Evolutionary conservation across 1,140 invertebrate species (phyloP).

Genomic region (Trigoniulus corallinus): DNA sequence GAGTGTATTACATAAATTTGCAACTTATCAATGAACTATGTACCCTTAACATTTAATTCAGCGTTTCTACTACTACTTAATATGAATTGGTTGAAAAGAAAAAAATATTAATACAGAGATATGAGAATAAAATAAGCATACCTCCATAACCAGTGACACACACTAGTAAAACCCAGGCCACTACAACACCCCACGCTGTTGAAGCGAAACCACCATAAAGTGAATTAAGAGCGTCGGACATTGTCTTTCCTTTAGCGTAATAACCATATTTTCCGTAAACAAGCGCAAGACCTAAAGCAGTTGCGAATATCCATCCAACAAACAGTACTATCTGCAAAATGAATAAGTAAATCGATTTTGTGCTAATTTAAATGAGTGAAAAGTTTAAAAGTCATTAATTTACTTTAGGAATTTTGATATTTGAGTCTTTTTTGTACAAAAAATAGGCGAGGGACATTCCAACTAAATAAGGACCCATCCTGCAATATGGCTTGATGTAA

Average conservation of each 20-base stretch:
- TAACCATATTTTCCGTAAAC: not conserved
- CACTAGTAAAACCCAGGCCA: not conserved
- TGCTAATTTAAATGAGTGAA: not conserved
- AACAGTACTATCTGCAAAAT: not conserved
- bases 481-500: slow-evolving; percentile 2
- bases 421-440: not conserved
- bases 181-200: not conserved
- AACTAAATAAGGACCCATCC: not conserved
- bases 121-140: not conserved
- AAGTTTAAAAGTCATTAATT: not conserved
- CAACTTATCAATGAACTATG: no score
- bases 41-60: no score
- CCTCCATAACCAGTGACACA: not conserved
- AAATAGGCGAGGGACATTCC: not conserved
- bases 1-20: no score
- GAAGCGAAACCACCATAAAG: not conserved
- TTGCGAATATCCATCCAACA: not conserved
- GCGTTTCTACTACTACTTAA: no score
- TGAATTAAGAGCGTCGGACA: not conserved
- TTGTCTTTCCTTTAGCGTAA: not conserved
- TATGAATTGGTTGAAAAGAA: not conserved
- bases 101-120: not conserved
- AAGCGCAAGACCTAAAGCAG: not conserved
- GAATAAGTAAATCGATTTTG: not conserved
- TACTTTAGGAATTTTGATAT: not conserved